Conservation (phyloP, 2,113 vertebrate genomes). For the Istiophorus platypterus region DNA sequence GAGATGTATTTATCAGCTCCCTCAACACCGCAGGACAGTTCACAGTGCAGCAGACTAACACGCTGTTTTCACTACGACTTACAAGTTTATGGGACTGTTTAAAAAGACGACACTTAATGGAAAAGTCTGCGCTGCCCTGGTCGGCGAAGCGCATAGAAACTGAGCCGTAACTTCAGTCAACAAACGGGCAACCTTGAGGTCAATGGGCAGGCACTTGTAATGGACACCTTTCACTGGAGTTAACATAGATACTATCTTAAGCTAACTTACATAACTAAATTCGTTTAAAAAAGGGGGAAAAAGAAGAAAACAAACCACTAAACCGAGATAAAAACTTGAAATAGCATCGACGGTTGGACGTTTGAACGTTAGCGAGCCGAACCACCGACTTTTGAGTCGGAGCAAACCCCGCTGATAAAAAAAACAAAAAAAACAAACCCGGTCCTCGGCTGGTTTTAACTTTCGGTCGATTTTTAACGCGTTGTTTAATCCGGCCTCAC, state of each 20-base stretch:
- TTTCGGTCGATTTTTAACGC: too few species aligned
- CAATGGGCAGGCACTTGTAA: neutral
- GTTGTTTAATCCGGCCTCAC: neutral
- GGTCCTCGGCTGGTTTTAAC: neutral
- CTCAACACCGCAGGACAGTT: neutral
- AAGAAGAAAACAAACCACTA: too few species aligned
- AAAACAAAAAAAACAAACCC: too few species aligned
- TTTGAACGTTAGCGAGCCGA: neutral
- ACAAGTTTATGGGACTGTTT: neutral
- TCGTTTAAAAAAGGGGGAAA: neutral
- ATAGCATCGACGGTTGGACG: neutral
- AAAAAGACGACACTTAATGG: neutral
- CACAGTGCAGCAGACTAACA: neutral
- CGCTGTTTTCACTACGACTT: neutral
- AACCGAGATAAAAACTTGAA: neutral
- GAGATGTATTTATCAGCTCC: neutral
- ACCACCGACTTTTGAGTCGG: too few species aligned
- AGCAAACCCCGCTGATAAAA: too few species aligned
- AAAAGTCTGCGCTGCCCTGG: neutral
- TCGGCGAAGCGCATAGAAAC: neutral
- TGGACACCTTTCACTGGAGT: neutral
- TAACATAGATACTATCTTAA: neutral
- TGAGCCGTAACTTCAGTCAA: too few species aligned
- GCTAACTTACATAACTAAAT: neutral
- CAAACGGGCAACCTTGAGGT: neutral